Base-by-base conservation (phyloP, 2,888 invertebrate species). In the Lasioglossum malachurum region DNA sequence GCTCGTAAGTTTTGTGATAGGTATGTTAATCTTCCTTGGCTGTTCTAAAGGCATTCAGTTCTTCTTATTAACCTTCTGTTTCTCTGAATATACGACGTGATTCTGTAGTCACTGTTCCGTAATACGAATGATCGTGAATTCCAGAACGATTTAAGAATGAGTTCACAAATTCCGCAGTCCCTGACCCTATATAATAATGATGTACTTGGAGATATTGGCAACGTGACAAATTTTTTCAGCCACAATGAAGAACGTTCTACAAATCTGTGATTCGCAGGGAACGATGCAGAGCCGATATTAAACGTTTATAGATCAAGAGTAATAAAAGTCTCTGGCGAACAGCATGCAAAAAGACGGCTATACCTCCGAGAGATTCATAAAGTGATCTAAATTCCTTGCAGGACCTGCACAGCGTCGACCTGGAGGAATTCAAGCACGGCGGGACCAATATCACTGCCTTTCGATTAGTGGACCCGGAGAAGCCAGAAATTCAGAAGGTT, bases 381-480 rank as follows among this genome's bases (percentile, higher is more conserved):
- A 88, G 81, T 27, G 73, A 82, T 77, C 80, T 16, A 75, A 84
- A 87, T 91, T 87, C 75, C 46, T 89, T 88, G 46, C 94, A 98
- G 98, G 99, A 99, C 95, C 96, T 99, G 87, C 98, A 99, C 93
- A 98, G 98, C 80, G 97, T 99, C 57, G 98, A 99, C 95, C 96
- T 99, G 93, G 98, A 98, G 93, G 98, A 98, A 95, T 99, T 99
- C 95, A 98, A 98, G 95, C 98, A 99, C 95, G 98, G 98, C 14
- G 99, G 99, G 53, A 99, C 99, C 44, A 99, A 99, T 95, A 98
- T 99, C 91, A 99, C 99, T 1, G 98, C 99, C 8, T 97, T 99
- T 94, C 97, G 99, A 90, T 96, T 99, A 90, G 97, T 99, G 72
- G 98, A 99, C 95, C 98, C 98, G 41, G 97, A 97, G 87, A 97